Evolutionary conservation across 2,888 invertebrate species (phyloP), one percentile per base, ranked within the genome.

Genomic region (Cephus sareptanus): DNA sequence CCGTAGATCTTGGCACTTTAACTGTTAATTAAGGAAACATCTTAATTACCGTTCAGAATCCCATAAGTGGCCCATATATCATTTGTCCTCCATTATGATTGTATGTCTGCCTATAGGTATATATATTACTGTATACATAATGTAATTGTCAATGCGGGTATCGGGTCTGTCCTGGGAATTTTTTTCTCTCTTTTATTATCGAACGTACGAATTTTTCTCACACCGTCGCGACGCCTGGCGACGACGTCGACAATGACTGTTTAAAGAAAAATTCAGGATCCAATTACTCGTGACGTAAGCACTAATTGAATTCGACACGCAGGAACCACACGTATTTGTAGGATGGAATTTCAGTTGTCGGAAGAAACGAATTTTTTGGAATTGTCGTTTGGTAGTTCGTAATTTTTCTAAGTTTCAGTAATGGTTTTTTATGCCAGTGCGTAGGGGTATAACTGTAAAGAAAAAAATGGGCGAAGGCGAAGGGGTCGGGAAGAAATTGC

Each of bases 11-110:
- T 35, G 74, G 74, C 37, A 12, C 35, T 33, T 37, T 23, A 35
- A 34, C 37, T 73, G 84, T 84, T 87, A 85, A 88, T 89, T 86
- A 85, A 85, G 81, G 79, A 83, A 85, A 84, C 79, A 83, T 87
- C 84, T 86, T 87, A 86, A 88, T 86, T 85, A 83, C 83, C 86
- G 84, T 87, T 84, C 83, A 83, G 83, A 87, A 88, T 86, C 83
- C 83, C 81, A 82, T 82, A 83, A 86, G 82, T 84, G 86, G 75
- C 75, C 79, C 75, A 75, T 78, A 78, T 78, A 71, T 71, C 71
- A 31, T 34, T 71, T n/a, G 12, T 1, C 71, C 9, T 71, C 71
- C 12, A 23, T 71, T 31, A 71, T 71, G 71, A 13, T 56, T 13
- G 13, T 4, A 13, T 4, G 13, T 30, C 1, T 70, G 37, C 4